Evolutionary conservation across 2,888 invertebrate species (phyloP), one percentile per base, ranked within the genome.

Genomic region (Galeopsomyia nigrocyanea): DNA sequence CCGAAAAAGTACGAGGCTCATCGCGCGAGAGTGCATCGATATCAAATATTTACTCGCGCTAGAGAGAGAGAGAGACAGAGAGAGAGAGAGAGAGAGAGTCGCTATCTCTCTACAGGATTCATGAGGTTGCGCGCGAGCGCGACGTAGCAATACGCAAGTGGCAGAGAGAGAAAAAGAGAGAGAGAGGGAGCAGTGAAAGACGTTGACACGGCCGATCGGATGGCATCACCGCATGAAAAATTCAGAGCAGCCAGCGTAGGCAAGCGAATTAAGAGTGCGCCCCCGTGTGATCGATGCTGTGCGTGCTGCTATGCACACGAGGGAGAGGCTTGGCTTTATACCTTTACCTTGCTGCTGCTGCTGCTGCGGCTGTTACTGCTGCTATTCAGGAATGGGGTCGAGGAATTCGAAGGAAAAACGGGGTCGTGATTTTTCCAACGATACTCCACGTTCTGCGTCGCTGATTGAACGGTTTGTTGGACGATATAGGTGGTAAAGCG

Each of bases 151-250:
- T 46, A 21, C 13, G 47, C 31, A 56, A 58, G 21, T 16, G 46
- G 21, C 39, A 39, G 60, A n/a, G 58, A 16, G 65, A 51, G n/a
- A 50, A 39, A 21, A 50, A 51, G 2, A 10, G 6, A 19, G 61
- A 39, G 22, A 49, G 19, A 22, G 2, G 49, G 31, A n/a, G 17
- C 22, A 55, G 26, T 55, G 47, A 46, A 68, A 53, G 22, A 14
- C 31, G 50, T 49, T 21, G 19, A 26, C 26, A 53, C 58, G 26
- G 39, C 39, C 39, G 39, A 39, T 39, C 39, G 39, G 39, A 39
- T 39, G 39, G 22, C 49, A 17, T 17, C 62, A 47, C 26, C 10
- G 49, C 55, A 68, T 68, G 68, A 68, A 73, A 73, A 73, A 73
- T 73, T 73, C 64, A 73, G 39, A 39, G 39, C 39, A 39, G 53